Evolutionary conservation across 30 jellyfish, hydroid and myxozoan genomes (phyloP).

Genomic region (Cassiopea xamachana): DNA sequence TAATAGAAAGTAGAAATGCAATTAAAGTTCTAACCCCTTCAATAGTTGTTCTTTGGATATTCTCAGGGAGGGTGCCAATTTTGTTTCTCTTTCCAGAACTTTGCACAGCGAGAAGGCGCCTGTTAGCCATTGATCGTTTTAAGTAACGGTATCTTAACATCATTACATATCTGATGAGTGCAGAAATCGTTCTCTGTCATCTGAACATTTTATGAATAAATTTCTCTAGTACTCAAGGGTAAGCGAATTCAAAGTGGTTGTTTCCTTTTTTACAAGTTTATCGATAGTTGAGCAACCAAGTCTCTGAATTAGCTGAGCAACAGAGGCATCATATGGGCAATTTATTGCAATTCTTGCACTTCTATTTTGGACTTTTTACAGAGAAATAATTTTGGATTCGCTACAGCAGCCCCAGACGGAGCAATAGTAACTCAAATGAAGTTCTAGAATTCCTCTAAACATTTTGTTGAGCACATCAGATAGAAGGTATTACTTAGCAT

Average conservation of each 20-base stretch:
- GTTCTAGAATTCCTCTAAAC: background rate
- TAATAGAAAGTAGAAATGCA: background rate
- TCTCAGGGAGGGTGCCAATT: no score
- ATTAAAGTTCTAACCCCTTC: no score
- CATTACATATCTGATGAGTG: constrained; percentile 3
- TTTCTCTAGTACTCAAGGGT: background rate
- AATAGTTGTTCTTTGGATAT: no score
- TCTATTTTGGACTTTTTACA: background rate
- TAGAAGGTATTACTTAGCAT: background rate
- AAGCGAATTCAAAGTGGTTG: background rate
- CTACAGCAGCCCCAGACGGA: no score
- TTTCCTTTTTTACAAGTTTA: background rate
- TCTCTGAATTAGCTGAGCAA: no score
- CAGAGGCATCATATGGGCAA: no score
- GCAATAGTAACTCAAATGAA: constrained; percentile 2
- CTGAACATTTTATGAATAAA: no score
- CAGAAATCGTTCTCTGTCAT: constrained; percentile 22
- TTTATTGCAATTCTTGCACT: background rate
- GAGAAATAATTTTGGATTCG: no score
- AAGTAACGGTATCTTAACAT: no score
- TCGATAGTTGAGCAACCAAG: background rate
- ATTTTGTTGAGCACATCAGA: background rate
- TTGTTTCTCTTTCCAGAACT: no score
- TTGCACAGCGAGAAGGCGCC: no score
- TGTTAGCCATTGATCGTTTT: no score